A percentile compares a stretch with the other conserved stretches of the same genome.
These are phyloP conservation scores for Ophion ellenae DNA, from an alignment of 2,888 invertebrate genomes.

Conservation along the genomic window DNA sequence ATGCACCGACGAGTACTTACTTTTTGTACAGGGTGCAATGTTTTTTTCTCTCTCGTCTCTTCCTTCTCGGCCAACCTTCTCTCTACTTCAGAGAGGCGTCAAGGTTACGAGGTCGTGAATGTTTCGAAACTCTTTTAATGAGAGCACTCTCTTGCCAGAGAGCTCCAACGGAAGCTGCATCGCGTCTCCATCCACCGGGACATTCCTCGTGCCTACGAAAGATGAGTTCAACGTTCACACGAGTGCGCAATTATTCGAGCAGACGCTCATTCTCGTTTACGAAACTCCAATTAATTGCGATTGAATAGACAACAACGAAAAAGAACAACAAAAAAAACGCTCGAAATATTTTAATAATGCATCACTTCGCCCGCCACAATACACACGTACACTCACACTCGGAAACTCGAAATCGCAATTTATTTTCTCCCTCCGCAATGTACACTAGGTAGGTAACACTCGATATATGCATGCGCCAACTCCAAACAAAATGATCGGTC, in stretches of 20 bases:
- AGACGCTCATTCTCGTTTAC: constrained; percentile 59
- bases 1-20: constrained; percentile 54
- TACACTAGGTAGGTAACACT: too few species aligned
- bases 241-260: constrained; percentile 72
- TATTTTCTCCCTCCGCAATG: too few species aligned
- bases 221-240: constrained; percentile 66
- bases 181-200: background rate
- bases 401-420: background rate
- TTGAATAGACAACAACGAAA: constrained; percentile 53
- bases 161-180: constrained; percentile 17
- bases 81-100: constrained; percentile 46
- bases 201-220: constrained; percentile 33
- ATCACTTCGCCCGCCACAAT: constrained; percentile 35
- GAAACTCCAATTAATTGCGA: constrained; percentile 73
- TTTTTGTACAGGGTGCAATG: constrained; percentile 51
- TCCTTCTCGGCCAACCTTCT: constrained; percentile 31
- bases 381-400: constrained; percentile 11
- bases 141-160: constrained; percentile 46
- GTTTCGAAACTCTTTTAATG: constrained; percentile 65
- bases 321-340: constrained; percentile 59
- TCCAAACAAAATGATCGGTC: constrained; percentile 68
- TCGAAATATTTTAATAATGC: constrained; percentile 71
- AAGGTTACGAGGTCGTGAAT: constrained; percentile 68
- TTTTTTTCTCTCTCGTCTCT: constrained; percentile 27
- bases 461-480: constrained; percentile 18